These are phyloP conservation scores for Agapostemon virescens DNA, from an alignment of 2,888 invertebrate genomes.

Conservation along the genomic window DNA sequence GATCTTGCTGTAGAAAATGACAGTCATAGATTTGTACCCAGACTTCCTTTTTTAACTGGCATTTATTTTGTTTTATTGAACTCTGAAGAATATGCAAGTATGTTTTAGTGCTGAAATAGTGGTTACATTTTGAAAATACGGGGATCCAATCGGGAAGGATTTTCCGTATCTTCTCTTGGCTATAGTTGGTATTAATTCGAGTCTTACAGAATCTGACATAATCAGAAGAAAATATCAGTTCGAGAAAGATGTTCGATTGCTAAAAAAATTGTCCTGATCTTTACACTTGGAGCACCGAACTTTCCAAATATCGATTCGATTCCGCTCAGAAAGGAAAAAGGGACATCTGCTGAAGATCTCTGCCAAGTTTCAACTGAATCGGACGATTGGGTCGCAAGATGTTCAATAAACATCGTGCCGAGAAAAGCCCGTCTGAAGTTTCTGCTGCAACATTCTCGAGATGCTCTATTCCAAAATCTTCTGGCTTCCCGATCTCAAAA, in stretches of 20 bases:
- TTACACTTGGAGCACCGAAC: neutral
- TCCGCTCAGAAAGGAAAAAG: neutral
- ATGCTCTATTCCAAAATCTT: neutral
- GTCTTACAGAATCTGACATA: too few relatives aligned
- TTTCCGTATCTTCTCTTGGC: neutral
- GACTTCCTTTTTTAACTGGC: neutral
- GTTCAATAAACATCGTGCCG: neutral
- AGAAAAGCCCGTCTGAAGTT: neutral
- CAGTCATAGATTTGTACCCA: neutral
- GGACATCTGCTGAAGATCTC: neutral
- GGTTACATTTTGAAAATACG: neutral
- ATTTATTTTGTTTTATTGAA: neutral
- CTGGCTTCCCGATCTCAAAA: neutral
- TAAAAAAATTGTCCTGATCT: neutral
- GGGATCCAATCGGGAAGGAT: neutral
- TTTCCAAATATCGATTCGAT: constrained; percentile 3
- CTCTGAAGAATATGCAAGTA: neutral
- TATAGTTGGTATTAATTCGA: neutral
- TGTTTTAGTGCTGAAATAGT: neutral
- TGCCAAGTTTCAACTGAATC: neutral
- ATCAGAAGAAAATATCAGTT: neutral
- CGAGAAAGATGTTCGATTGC: neutral
- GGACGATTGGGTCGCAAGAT: neutral
- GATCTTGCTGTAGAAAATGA: neutral
- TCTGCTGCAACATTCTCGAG: neutral